Conservation (phyloP, 2,797 vertebrate genomes). For the Clamator glandarius region DNA sequence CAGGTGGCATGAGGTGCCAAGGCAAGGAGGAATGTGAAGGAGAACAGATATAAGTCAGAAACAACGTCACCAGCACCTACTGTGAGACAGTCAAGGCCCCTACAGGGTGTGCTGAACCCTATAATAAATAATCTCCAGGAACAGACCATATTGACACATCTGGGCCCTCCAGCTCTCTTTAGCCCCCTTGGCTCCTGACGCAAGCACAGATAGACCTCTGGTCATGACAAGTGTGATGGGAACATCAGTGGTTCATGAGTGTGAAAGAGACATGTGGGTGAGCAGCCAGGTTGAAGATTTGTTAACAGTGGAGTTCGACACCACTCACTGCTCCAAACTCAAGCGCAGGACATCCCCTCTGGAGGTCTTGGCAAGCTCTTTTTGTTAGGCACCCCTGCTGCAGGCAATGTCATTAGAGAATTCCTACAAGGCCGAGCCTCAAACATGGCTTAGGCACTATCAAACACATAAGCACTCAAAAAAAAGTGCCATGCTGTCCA, state of each 20-base stretch:
- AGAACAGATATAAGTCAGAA: not conserved
- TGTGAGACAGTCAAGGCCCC: not conserved
- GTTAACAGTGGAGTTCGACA: not conserved
- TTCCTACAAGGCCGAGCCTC: not conserved
- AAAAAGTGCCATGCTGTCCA: not conserved
- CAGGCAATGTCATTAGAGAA: not conserved
- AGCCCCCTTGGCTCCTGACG: fast-evolving
- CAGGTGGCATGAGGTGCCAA: not conserved
- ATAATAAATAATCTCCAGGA: not conserved
- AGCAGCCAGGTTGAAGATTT: not conserved
- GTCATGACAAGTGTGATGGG: fast-evolving
- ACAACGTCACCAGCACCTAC: not conserved
- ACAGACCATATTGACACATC: not conserved
- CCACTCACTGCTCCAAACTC: fast-evolving
- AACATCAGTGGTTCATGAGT: not conserved
- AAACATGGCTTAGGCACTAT: not conserved
- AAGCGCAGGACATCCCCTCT: fast-evolving
- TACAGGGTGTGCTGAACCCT: not conserved
- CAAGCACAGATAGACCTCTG: not conserved
- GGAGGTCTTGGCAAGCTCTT: not conserved
- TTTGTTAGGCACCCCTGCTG: not conserved
- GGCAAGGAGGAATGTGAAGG: not conserved
- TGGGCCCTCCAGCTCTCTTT: not conserved
- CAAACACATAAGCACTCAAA: not conserved
- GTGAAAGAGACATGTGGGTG: not conserved